phyloP scores from a whole-genome alignment of 2,888 invertebrate genomes.

The Actias luna region DNA sequence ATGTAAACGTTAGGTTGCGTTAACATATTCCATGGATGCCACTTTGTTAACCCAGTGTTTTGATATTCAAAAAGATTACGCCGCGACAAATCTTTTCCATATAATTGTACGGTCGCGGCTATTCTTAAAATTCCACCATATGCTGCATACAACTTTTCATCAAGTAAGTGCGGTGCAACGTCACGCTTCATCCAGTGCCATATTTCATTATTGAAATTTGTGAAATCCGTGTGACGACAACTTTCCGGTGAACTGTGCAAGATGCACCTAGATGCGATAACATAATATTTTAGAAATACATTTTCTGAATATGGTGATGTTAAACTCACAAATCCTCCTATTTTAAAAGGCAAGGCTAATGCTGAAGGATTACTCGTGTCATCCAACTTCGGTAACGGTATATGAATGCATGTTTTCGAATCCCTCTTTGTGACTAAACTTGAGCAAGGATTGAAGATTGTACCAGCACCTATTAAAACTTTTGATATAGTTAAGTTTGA shows the following conservation, averaged over 20 bases:
- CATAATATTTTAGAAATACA: slow-evolving; percentile 65
- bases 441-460: slow-evolving; percentile 55
- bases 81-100: slow-evolving; percentile 61
- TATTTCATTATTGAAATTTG: slow-evolving; percentile 67
- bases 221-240: slow-evolving; percentile 67
- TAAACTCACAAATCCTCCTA: slow-evolving; percentile 56
- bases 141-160: slow-evolving; percentile 66
- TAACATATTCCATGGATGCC: slow-evolving; percentile 58
- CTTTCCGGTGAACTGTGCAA: slow-evolving; percentile 55
- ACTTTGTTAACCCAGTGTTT: slow-evolving; percentile 36
- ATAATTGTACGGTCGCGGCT: slow-evolving; percentile 70
- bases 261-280: slow-evolving; percentile 64
- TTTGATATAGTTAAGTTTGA: slow-evolving; percentile 66
- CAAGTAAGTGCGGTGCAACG: slow-evolving; percentile 63
- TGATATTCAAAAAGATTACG: slow-evolving; percentile 58
- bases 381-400: slow-evolving; percentile 62
- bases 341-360: slow-evolving; percentile 63
- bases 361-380: slow-evolving; percentile 53
- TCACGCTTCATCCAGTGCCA: slow-evolving; percentile 76
- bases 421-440: slow-evolving; percentile 58
- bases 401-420: slow-evolving; percentile 58
- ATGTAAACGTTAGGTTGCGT: slow-evolving; percentile 48
- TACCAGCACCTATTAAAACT: slow-evolving; percentile 54
- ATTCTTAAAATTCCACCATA: slow-evolving; percentile 67
- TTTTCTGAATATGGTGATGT: slow-evolving; percentile 56